Base-by-base conservation (phyloP, 2,113 vertebrate genomes). In the Caracal caracal region DNA sequence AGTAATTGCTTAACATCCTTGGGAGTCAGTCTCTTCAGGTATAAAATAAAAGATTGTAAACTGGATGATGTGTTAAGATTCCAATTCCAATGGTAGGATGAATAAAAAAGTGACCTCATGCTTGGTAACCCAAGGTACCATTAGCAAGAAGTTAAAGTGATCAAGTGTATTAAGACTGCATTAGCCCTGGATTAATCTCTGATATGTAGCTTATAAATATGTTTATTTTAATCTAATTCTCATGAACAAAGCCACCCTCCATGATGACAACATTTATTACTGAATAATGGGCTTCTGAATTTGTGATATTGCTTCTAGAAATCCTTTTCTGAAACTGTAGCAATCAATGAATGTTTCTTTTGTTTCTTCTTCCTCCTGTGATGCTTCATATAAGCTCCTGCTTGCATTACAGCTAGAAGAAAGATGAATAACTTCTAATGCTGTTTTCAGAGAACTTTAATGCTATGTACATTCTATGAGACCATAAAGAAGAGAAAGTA, bases 181-280 rank as follows among this genome's bases (percentile, higher is more conserved):
- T 88, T 71, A 49, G 2, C 13, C 87, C n/a, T 70, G 76, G 22
- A 8, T 88, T 76, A 43, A 84, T 49, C 22, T 90, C 17, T 33
- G 8, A 56, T 68, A 70, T 30, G 33, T 80, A 73, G 15, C 24
- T 81, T 85, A 95, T 71, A 63, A 92, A 66, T 86, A 8, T 51
- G 28, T n/a, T 93, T 93, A 19, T 80, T 76, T 80, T 91, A 73
- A 94, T 71, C 33, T 49, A 65, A 65, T 91, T 95, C 49, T 87
- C n/a, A 49, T 91, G 35, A 88, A 88, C 47, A 53, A 70, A 93
- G 56, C 68, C 26, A 35, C 22, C 20, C 13, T 59, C 19, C 13
- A 40, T 33, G 33, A 12, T 65, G 30, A 47, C 26, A 61, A 4
- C 19, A 82, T n/a, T 47, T 91, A 92, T 68, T 68, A 59, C 33